Evolutionary conservation across 2,888 invertebrate genomes (phyloP).

Genomic region (Latrodectus hesperus): DNA sequence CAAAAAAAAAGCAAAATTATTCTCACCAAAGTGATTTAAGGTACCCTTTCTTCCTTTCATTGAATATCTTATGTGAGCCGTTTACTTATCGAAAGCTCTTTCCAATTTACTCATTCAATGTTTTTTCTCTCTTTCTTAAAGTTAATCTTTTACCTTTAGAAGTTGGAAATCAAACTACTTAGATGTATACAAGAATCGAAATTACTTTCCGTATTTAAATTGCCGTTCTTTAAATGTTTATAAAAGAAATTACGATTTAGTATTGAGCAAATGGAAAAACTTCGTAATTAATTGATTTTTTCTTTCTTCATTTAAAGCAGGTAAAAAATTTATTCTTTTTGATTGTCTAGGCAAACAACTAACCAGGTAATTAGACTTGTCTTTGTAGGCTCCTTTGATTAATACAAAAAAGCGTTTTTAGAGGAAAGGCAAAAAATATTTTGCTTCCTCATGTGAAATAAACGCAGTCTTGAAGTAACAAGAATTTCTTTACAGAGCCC

Average conservation of each 20-base stretch:
- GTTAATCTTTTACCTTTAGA: constrained; percentile 38
- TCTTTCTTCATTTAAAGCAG: constrained; percentile 15
- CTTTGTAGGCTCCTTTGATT: constrained; percentile 53
- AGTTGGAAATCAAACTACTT: constrained; percentile 44
- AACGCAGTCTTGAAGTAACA: constrained; percentile 3
- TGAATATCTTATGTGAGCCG: constrained; percentile 14
- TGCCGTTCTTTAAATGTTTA: constrained; percentile 59
- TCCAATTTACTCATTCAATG: not conserved
- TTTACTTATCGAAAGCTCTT: constrained; percentile 7
- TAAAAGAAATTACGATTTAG: constrained; percentile 44
- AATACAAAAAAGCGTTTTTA: constrained; percentile 42
- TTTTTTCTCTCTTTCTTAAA: constrained; percentile 3
- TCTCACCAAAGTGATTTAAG: too few relatives aligned
- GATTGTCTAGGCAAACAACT: constrained; percentile 46
- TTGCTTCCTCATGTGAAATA: constrained; percentile 13
- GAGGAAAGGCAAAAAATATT: constrained; percentile 27
- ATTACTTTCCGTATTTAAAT: constrained; percentile 49
- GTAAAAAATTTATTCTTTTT: constrained; percentile 28
- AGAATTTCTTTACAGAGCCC: not conserved
- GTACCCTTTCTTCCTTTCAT: constrained; percentile 10
- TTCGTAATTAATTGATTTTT: constrained; percentile 54
- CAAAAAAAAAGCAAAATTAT: too few relatives aligned
- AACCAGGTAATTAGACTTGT: constrained; percentile 56
- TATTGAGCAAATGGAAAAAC: constrained; percentile 51
- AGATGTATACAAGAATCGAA: constrained; percentile 24